Base-by-base conservation (phyloP, 2,113 vertebrate genomes). In the Sinocyclocheilus rhinocerous region DNA sequence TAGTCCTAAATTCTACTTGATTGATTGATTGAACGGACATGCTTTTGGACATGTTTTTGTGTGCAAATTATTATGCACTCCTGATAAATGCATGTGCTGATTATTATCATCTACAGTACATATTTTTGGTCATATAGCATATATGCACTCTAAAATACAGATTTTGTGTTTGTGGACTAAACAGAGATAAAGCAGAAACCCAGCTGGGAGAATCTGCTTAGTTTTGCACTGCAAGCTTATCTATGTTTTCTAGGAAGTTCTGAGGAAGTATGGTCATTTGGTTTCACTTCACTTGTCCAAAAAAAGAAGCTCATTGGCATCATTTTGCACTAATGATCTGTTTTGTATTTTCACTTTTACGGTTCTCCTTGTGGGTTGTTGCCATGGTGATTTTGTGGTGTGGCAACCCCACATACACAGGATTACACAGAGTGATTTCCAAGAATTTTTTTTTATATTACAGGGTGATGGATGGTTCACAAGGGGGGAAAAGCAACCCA, bases 371-470 rank as follows among this genome's bases (percentile, higher is more conserved):
- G 82, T 52, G 82, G 55, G 78, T 33, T 78, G 82, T 87, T 87
- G 72, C 81, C 11, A 18, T 52, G 77, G 84, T 69, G 76, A 81
- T 65, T 24, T 48, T 81, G 59, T 7, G 59, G 79, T 65, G 79
- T 81, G 59, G 79, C 59, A 67, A 85, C 84, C 84, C 76, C 75
- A 85, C 76, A 77, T 26, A 78, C 33, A 42, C 76, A 57, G n/a
- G 59, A 79, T 72, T 80, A 42, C 24, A 20, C 50, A 6, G 11
- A 84, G 82, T 73, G 57, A 48, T 84, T 84, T 76, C 57, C 83
- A 84, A 48, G 39, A 84, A 76, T 84, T 50, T 20, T 22, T 84
- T 50, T 20, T 22, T 48, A 57, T 42, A 57, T 59, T 80, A 24
- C 63, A 29, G 48, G 29, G 45, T 69, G 13, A 57, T 85, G 76